phyloP scores from a whole-genome alignment of 2,113 vertebrate genomes.

The Hyperoodon ampullatus region DNA sequence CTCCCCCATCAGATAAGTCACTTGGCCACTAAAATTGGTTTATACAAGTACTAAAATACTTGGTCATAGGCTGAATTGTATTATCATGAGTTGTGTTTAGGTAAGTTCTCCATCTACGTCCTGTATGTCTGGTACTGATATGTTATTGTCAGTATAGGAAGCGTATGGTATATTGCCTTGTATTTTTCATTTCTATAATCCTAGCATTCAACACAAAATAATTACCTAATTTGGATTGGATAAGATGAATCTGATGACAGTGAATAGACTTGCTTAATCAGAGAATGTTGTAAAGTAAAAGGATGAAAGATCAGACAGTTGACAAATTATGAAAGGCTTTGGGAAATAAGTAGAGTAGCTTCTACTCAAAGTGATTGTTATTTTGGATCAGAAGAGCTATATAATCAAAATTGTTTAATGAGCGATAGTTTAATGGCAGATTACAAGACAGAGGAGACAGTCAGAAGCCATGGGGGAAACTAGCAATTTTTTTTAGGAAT shows the following conservation, averaged over 20 bases:
- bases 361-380: neutral
- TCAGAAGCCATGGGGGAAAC: neutral
- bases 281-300: neutral
- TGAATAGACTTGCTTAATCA: neutral
- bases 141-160: neutral
- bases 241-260: neutral
- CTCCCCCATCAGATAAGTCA: neutral
- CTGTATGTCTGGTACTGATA: neutral
- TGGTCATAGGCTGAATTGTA: neutral
- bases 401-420: neutral
- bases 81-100: neutral
- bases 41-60: neutral
- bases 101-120: neutral
- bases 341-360: neutral
- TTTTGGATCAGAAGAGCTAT: neutral
- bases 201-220: neutral
- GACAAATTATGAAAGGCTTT: neutral
- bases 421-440: neutral
- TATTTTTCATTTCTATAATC: neutral
- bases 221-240: neutral
- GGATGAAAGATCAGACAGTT: neutral
- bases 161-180: neutral
- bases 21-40: neutral
- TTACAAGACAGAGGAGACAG: neutral
- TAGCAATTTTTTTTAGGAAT: neutral